Evolutionary conservation across 2,888 invertebrate genomes (phyloP), one percentile per base, ranked within the genome.

Genomic region (Boloria euphrosyne): DNA sequence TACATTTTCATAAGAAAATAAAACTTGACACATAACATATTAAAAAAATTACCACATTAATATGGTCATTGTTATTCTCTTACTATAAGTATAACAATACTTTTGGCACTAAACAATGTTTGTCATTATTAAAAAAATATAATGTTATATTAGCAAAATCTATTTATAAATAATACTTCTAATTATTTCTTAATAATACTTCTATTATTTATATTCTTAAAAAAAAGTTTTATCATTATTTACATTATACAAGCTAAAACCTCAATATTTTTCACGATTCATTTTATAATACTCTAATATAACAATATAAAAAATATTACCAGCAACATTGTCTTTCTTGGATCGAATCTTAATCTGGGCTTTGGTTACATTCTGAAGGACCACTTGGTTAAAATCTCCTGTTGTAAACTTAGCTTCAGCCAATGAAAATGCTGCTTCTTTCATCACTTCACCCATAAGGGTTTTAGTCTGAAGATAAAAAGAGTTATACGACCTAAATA

Each of bases 361-460:
- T 86, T 98, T 99, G 62, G 97, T 98, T 14, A 99, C 99, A 83
- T 99, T 99, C 87, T 99, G 99, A 61, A 99, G 92, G 22, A 99
- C 99, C 71, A 98, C 97, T 87, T 99, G 99, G 86, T 98, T 99
- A 86, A 99, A 98, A 79, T 99, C 99, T 69, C 99, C 99, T 31
- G 98, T 97, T 0, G 99, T 97, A 89, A 99, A 99, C 89, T 99
- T 99, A 5, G 99, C 99, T 90, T 99, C 99, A 0, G 99, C 99
- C 73, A 99, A 87, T 2, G 99, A 99, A 89, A 99, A 99, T 1
- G 99, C 97, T 59, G 99, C 99, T 85, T 99, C 98, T 89, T 99
- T 99, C 99, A 99, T 99, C 58, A 99, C 98, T 83, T 99, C 99
- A 69, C 98, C 98, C 98, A 99, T 99, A 74, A 98, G 93, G 62